A percentile compares a stretch with the other conserved stretches of the same genome.
phyloP scores from a whole-genome alignment of 2,888 invertebrate genomes.

The Carabus problematicus region DNA sequence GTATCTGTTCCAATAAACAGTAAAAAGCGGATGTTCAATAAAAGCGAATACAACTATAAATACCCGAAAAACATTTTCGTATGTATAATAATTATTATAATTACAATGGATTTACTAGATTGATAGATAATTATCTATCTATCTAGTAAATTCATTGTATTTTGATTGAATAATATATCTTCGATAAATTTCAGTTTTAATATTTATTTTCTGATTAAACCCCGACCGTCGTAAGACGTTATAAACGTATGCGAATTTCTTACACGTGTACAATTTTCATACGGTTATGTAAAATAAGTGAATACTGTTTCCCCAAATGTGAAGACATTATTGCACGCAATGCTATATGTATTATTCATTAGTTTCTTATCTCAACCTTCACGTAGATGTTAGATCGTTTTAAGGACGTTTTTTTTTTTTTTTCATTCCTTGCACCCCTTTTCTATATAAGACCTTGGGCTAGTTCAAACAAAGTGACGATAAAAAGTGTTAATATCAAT shows the following conservation, averaged over 20 bases:
- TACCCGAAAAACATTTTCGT: too few species aligned
- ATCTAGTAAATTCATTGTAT: too few species aligned
- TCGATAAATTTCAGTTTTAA: too few species aligned
- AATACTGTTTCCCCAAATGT: constrained; percentile 27
- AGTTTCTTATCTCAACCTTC: constrained; percentile 10
- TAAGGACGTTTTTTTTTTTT: constrained; percentile 1
- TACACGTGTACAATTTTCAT: constrained; percentile 2
- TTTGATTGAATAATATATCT: too few species aligned
- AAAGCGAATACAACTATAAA: too few species aligned
- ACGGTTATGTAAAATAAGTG: neutral
- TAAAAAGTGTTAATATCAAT: neutral
- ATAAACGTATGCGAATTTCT: neutral
- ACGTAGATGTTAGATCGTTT: constrained; percentile 8
- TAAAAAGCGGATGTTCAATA: too few species aligned
- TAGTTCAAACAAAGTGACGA: constrained; percentile 17
- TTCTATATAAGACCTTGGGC: constrained; percentile 19
- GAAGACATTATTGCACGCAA: constrained; percentile 21
- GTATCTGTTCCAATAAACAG: too few species aligned
- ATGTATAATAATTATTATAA: too few species aligned
- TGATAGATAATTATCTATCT: too few species aligned
- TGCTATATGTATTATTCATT: constrained; percentile 21
- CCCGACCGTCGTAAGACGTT: too few species aligned
- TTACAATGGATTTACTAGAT: too few species aligned
- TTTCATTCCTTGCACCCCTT: neutral
- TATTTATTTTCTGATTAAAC: too few species aligned